Evolutionary conservation across 1,140 invertebrate species (phyloP).

Genomic region (Elymnias hypermnestra): DNA sequence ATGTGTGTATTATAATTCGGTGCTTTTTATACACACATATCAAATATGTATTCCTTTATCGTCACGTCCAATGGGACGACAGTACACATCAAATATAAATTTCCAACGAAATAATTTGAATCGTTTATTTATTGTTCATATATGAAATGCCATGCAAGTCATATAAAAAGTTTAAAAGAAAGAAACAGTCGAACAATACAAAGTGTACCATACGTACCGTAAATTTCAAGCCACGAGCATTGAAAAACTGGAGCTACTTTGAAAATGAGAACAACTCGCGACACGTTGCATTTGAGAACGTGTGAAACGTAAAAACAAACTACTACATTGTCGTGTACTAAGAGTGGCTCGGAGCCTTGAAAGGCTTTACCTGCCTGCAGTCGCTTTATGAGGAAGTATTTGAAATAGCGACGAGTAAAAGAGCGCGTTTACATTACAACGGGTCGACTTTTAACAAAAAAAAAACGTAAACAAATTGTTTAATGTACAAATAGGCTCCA

Average conservation of each 20-base stretch:
- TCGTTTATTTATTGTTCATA: too few relatives aligned
- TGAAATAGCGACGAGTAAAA: conserved; percentile 10
- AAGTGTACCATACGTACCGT: neutral
- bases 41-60: too few relatives aligned
- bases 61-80: too few relatives aligned
- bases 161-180: neutral
- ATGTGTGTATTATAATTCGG: too few relatives aligned
- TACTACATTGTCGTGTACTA: conserved; percentile 16
- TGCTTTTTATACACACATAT: too few relatives aligned
- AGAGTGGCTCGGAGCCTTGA: conserved; percentile 11
- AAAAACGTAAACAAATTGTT: conserved; percentile 4
- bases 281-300: conserved; percentile 33
- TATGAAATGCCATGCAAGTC: too few relatives aligned
- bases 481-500: neutral
- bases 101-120: too few relatives aligned
- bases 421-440: conserved; percentile 5
- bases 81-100: too few relatives aligned
- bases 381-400: conserved; percentile 11
- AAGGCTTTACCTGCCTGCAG: conserved; percentile 17
- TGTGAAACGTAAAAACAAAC: conserved; percentile 50
- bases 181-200: neutral
- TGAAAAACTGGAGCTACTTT: conserved; percentile 15
- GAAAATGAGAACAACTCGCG: conserved; percentile 22
- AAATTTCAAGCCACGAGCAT: conserved; percentile 10
- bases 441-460: neutral